phyloP scores from a whole-genome alignment of 2,113 vertebrate species.

The Tyrannus savana region DNA sequence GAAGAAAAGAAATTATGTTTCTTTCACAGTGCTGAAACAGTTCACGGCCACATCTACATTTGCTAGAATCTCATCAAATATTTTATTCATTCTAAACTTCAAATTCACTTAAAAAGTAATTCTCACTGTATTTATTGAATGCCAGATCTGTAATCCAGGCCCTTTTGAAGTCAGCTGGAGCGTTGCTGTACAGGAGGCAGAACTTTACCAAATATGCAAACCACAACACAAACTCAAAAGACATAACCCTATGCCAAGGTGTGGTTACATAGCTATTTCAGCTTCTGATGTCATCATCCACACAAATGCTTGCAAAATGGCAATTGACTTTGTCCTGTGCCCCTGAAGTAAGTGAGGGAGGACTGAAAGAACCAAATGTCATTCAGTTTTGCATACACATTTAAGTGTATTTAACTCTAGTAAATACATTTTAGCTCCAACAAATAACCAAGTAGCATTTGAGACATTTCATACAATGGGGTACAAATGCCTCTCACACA shows the following conservation, averaged over 20 bases:
- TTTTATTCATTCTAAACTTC: not conserved
- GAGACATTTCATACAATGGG: not conserved
- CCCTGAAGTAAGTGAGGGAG: not conserved
- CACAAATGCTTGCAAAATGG: not conserved
- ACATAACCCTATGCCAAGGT: not conserved
- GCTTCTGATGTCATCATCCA: not conserved
- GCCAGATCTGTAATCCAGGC: not conserved
- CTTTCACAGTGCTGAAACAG: constrained; percentile 34
- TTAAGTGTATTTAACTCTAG: not conserved
- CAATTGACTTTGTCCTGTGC: not conserved
- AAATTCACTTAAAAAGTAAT: not conserved
- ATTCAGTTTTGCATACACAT: not conserved
- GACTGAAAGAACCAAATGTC: not conserved
- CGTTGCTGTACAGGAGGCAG: not conserved
- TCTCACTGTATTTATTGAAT: not conserved
- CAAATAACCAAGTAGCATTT: not conserved
- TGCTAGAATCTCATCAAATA: not conserved
- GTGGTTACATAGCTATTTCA: not conserved
- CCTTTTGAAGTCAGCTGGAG: not conserved
- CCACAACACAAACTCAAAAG: not conserved
- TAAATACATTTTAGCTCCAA: not conserved
- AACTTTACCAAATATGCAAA: not conserved
- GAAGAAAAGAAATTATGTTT: constrained; percentile 60
- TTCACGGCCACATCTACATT: not conserved
- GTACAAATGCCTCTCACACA: not conserved